phyloP scores from a whole-genome alignment of 2,797 vertebrate species.

The Scleropages formosus region DNA sequence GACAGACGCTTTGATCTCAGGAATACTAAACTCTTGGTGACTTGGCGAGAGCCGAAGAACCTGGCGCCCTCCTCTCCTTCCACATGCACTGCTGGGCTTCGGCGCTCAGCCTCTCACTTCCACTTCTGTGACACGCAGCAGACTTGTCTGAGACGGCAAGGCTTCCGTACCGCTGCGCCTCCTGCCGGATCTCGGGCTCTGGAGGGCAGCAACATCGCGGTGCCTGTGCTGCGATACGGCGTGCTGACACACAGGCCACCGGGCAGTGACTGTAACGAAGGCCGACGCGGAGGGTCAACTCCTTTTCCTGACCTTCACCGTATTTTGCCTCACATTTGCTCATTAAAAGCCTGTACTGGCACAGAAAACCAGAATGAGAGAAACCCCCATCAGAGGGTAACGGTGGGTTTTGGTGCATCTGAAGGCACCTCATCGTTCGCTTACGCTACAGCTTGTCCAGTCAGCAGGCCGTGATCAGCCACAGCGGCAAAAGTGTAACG shows the following conservation, averaged over 20 bases:
- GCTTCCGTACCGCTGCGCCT: not conserved
- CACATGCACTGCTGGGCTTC: not conserved
- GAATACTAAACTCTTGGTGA: slow-evolving; percentile 21
- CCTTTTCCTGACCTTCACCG: too few relatives aligned
- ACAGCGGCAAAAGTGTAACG: not conserved
- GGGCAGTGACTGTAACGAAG: slow-evolving; percentile 14
- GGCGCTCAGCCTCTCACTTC: not conserved
- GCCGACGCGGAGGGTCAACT: not conserved
- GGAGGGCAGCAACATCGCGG: not conserved
- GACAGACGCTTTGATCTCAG: slow-evolving; percentile 17
- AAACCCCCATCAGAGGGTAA: too few relatives aligned
- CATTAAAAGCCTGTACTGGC: too few relatives aligned
- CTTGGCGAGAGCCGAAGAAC: not conserved
- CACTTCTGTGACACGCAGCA: not conserved
- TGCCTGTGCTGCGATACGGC: not conserved
- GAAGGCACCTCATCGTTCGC: not conserved
- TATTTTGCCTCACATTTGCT: too few relatives aligned
- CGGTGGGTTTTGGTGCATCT: not conserved
- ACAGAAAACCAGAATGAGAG: too few relatives aligned
- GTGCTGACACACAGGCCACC: not conserved
- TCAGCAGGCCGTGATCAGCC: not conserved
- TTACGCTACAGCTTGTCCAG: not conserved
- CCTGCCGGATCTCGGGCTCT: not conserved
- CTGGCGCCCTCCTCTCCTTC: not conserved
- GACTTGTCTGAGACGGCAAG: not conserved